phyloP scores from a whole-genome alignment of 92 coral and sea anemone genomes.

The Umimayanthus kanabou region DNA sequence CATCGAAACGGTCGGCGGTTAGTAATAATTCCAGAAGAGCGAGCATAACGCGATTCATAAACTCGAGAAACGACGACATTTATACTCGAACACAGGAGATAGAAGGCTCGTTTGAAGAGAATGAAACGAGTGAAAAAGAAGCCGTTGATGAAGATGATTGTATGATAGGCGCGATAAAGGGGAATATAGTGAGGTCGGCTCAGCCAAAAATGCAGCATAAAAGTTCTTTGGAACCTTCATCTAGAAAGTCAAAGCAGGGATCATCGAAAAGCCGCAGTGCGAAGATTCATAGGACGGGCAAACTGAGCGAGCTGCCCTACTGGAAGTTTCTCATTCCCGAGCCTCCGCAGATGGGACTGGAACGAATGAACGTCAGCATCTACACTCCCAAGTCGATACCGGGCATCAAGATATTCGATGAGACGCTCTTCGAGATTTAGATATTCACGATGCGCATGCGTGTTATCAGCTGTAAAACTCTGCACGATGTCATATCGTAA shows the following conservation, averaged over 20 bases:
- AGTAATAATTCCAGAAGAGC: not conserved
- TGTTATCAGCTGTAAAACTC: no score
- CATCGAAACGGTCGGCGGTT: not conserved
- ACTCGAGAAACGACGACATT: not conserved
- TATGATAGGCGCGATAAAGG: not conserved
- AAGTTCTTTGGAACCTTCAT: not conserved
- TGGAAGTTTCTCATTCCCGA: conserved; percentile 92
- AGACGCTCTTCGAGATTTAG: conserved; percentile 84
- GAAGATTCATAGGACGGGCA: conserved; percentile 70
- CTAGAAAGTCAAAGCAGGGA: not conserved
- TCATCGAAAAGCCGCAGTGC: conserved; percentile 7
- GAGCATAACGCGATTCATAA: not conserved
- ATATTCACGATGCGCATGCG: not conserved
- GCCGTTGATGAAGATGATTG: not conserved
- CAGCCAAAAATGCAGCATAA: not conserved
- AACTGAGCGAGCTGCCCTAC: conserved; percentile 71
- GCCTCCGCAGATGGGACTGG: conserved; percentile 90
- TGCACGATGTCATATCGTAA: no score
- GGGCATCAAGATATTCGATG: conserved; percentile 95
- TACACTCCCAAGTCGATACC: conserved; percentile 94
- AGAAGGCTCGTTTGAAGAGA: no score
- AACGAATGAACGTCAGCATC: conserved; percentile 92
- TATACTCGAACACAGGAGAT: not conserved
- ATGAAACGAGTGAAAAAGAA: not conserved
- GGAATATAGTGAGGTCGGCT: not conserved